Percentiles rank a stretch among this genome's conserved stretches.
These are phyloP conservation scores for Tipula unca DNA, from an alignment of 2,888 invertebrate genomes.

Conservation along the genomic window DNA sequence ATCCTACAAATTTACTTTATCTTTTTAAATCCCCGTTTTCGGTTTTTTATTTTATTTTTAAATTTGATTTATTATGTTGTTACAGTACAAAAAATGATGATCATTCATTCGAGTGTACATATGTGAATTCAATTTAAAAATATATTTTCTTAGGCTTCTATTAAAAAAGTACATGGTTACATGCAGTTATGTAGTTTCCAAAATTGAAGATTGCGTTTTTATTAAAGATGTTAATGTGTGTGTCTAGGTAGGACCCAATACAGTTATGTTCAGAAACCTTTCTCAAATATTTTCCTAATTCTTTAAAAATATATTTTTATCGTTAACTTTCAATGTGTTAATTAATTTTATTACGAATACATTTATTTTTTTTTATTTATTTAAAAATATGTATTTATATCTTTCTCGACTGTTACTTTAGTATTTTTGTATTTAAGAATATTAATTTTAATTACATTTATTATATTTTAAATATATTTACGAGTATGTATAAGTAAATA, in stretches of 20 bases:
- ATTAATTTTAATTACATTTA: background rate
- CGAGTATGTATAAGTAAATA: background rate
- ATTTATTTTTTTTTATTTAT: background rate
- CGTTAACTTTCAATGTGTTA: background rate
- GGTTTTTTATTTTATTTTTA: background rate
- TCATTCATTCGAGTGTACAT: background rate
- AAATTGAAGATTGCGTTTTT: background rate
- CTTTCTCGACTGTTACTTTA: background rate
- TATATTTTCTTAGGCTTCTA: background rate
- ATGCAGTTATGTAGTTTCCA: background rate
- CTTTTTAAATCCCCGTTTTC: background rate
- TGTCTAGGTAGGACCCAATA: background rate
- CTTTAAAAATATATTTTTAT: background rate
- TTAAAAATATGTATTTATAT: background rate
- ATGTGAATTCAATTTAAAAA: background rate
- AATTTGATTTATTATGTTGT: background rate
- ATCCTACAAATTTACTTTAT: background rate
- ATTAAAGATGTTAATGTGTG: background rate
- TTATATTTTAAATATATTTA: background rate
- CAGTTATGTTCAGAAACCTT: background rate
- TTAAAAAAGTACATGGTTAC: background rate
- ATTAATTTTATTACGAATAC: background rate
- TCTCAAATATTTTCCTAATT: background rate
- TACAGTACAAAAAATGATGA: background rate
- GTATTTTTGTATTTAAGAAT: background rate